Evolutionary conservation across 2,888 invertebrate species (phyloP), one percentile per base, ranked within the genome.

Genomic region (Phrixothrix hirtus): DNA sequence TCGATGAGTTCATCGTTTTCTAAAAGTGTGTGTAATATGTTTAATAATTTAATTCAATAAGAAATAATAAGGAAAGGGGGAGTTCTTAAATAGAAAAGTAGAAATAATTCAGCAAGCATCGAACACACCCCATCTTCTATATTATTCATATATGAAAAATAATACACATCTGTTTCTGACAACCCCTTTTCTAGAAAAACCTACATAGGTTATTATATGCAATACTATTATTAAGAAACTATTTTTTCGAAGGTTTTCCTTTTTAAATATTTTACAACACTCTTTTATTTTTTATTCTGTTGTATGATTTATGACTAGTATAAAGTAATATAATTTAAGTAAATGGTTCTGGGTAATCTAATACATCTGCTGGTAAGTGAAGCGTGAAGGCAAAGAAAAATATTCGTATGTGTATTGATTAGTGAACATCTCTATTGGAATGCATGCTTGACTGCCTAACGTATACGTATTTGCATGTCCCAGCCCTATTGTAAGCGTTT

Each of bases 391-490:
- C 49, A 60, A 59, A 57, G 58, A 59, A 60, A 58, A 60, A 59
- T 59, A 57, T 43, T 57, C 57, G 52, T 55, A 37, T 55, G 51
- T 62, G 59, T 67, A 68, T 68, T 67, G 68, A 69, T 68, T 68
- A 60, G 60, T 48, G 65, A 66, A 65, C 59, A 63, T 59, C 57
- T 62, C 62, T 62, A 63, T 63, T 58, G 62, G 64, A 64, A 66
- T 67, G 65, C 61, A 63, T 60, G 66, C 63, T 63, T 61, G 63
- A 65, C 59, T 66, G 65, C 60, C 54, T 63, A 60, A 57, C 50
- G 46, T 60, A 64, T 65, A 65, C 64, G 61, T 64, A 62, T 63
- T 59, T 66, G 61, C 65, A 68, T 64, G 64, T 67, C 63, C 59
- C 61, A 55, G 53, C 61, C 59, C 63, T 58, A 68, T 68, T 68